phyloP scores from a whole-genome alignment of 2,888 invertebrate genomes.

The Brachyptera putata region DNA sequence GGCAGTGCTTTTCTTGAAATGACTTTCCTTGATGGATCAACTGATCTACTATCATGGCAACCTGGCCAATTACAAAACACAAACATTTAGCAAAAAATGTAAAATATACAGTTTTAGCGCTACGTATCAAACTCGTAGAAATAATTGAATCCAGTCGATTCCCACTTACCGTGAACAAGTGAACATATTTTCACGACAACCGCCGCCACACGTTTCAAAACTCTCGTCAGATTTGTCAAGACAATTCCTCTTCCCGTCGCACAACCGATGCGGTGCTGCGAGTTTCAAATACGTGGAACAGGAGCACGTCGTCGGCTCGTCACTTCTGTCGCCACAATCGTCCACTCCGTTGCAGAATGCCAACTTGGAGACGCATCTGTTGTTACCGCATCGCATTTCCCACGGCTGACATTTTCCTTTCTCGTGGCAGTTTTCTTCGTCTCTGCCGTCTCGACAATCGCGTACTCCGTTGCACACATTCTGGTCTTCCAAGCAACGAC shows the following conservation, averaged over 20 bases:
- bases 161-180: constrained; percentile 51
- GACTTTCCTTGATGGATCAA: too few relatives aligned
- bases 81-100: too few relatives aligned
- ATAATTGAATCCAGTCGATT: too few relatives aligned
- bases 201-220: constrained; percentile 53
- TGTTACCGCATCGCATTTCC: constrained; percentile 63
- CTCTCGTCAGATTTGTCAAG: constrained; percentile 73
- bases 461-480: constrained; percentile 63
- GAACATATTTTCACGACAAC: constrained; percentile 52
- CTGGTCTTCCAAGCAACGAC: constrained; percentile 57
- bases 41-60: too few relatives aligned
- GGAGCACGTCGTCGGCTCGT: constrained; percentile 65
- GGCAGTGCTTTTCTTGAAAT: too few relatives aligned
- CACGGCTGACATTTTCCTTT: constrained; percentile 53
- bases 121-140: too few relatives aligned
- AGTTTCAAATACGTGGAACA: constrained; percentile 60
- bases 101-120: too few relatives aligned
- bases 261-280: constrained; percentile 64
- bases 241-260: constrained; percentile 74
- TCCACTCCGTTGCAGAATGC: constrained; percentile 62
- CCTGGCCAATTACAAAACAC: too few relatives aligned
- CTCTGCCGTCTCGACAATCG: constrained; percentile 65
- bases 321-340: constrained; percentile 69
- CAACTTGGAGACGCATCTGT: constrained; percentile 63
- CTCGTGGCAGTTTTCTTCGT: constrained; percentile 50